These are phyloP conservation scores for Quadroppia sp. DNA, from an alignment of 2,888 invertebrate species.

Conservation along the genomic window DNA sequence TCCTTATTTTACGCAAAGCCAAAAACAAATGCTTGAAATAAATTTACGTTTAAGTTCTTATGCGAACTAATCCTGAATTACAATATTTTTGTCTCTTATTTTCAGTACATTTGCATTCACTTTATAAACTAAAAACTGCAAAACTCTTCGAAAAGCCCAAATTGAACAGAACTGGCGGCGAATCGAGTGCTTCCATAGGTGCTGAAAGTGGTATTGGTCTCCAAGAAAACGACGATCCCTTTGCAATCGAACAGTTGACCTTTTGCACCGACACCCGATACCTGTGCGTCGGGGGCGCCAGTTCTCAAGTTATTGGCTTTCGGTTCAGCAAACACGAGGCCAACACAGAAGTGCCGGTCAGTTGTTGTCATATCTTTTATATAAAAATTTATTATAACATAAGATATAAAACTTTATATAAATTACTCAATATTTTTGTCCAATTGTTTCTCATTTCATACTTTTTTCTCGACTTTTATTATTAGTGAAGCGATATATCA, in stretches of 20 bases:
- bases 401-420: too few species aligned
- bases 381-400: too few species aligned
- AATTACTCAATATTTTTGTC: not conserved
- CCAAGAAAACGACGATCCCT: constrained; percentile 71
- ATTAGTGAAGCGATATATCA: too few species aligned
- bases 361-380: constrained; percentile 41
- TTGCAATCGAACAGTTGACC: constrained; percentile 81
- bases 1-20: too few species aligned
- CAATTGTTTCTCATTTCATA: not conserved
- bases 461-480: not conserved
- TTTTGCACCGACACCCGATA: constrained; percentile 88
- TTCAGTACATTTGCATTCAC: constrained; percentile 80
- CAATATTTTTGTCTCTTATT: constrained; percentile 44
- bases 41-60: not conserved
- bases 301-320: constrained; percentile 90
- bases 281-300: constrained; percentile 83
- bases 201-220: constrained; percentile 48
- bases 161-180: constrained; percentile 42
- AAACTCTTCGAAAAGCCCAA: constrained; percentile 77
- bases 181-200: not conserved
- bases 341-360: constrained; percentile 49
- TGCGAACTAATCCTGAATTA: not conserved
- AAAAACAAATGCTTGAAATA: too few species aligned
- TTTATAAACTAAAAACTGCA: constrained; percentile 95
- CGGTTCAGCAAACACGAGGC: constrained; percentile 89